A percentile compares a stretch with the other conserved stretches of the same genome.
These are phyloP conservation scores for Aegotheles bennettii DNA, from an alignment of 2,113 vertebrate species.

Conservation along the genomic window DNA sequence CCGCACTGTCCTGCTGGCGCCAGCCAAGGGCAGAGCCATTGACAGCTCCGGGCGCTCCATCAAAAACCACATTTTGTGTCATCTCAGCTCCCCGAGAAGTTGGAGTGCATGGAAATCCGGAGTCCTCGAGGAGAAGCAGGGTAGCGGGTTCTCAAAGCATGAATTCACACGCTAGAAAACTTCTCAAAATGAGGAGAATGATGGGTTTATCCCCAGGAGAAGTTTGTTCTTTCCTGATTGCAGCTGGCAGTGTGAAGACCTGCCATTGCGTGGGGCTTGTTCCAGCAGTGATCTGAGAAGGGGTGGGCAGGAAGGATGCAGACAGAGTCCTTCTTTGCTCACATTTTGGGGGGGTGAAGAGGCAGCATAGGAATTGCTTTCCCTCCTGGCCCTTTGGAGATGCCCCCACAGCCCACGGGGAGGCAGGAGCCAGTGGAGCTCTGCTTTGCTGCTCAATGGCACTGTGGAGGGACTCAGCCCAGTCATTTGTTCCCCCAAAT, in stretches of 20 bases:
- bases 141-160: background rate
- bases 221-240: background rate
- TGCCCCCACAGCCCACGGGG: too few relatives aligned
- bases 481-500: background rate
- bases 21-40: background rate
- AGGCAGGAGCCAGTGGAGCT: too few relatives aligned
- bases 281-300: background rate
- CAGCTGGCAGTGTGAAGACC: background rate
- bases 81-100: background rate
- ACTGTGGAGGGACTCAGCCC: background rate
- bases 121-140: accelerated
- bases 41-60: too few relatives aligned
- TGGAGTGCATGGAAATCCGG: accelerated
- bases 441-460: background rate
- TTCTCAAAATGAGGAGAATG: background rate
- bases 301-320: background rate
- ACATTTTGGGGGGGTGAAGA: too few relatives aligned
- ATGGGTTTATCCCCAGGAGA: accelerated
- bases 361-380: too few relatives aligned
- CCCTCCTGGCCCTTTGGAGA: too few relatives aligned
- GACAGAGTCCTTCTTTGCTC: too few relatives aligned
- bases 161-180: background rate
- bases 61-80: background rate
- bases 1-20: accelerated
- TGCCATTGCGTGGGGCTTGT: background rate